Evolutionary conservation across 2,888 invertebrate species (phyloP), one percentile per base, ranked within the genome.

Genomic region (Trachelus stipa): DNA sequence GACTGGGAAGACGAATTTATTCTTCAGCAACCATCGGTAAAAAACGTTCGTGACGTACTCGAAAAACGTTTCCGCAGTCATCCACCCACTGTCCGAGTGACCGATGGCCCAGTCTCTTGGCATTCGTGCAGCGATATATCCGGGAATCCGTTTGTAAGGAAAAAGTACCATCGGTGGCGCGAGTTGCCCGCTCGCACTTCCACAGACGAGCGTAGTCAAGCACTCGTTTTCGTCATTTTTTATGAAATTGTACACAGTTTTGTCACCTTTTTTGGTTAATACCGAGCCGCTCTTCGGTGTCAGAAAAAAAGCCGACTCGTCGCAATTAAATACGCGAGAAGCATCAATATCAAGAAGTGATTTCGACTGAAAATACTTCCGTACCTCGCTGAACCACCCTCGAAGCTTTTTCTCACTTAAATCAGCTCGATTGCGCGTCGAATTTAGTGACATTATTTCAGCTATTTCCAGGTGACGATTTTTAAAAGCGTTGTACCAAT

Each of bases 41-140:
- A 91, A 91, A 35, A 90, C 81, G 82, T 91, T 90, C 12, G 87
- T 84, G 9, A 91, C 86, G 81, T 88, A 91, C 83, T 92, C 89
- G 81, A 83, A 91, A 84, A 92, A 92, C 4, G 85, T 87, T 81
- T 88, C 88, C 2, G 85, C 82, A 12, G 88, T 91, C 91, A 90
- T 92, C 92, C 92, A 92, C 11, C 91, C 91, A 75, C 81, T 88
- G 23, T 92, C 91, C 4, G 90, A 90, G 79, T 86, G 89, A 79
- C 91, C 92, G 40, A 90, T 77, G 71, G 87, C 87, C 91, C 91
- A 92, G 23, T 81, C 85, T 80, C 82, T 75, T 75, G 90, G 89
- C 73, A 90, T 83, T 69, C 80, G 83, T 73, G 79, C 69, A 11
- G 82, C 81, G 37, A 89, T 78, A 75, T 78, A 77, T 76, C 79